Conservation (phyloP, 2,797 vertebrate genomes). For the Sternarchorhynchus goeldii region DNA sequence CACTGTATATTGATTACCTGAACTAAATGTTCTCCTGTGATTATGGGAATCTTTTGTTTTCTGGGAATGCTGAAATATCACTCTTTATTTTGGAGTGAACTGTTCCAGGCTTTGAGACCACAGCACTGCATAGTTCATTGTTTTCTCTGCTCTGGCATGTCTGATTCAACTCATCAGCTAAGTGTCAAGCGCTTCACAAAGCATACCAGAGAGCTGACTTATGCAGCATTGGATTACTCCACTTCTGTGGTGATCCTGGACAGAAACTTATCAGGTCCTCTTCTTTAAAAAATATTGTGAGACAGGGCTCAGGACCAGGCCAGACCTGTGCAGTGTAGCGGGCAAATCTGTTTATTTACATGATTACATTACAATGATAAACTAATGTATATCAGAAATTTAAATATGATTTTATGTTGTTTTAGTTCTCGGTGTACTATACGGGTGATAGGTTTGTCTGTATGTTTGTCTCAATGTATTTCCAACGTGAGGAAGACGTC, state of each 20-base stretch:
- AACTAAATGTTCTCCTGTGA: neutral
- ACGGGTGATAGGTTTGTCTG: neutral
- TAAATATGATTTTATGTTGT: neutral
- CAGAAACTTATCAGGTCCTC: neutral
- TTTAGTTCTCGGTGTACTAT: neutral
- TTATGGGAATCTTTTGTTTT: neutral
- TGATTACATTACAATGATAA: neutral
- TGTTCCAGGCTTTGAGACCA: neutral
- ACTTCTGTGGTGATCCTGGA: constrained; percentile 1
- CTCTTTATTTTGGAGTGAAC: neutral
- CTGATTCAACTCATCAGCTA: constrained; percentile 24
- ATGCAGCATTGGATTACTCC: constrained; percentile 13
- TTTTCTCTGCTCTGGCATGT: neutral
- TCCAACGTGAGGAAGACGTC: neutral
- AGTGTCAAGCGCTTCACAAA: constrained; percentile 10
- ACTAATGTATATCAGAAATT: neutral
- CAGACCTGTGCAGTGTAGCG: neutral
- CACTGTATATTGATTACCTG: too few relatives aligned
- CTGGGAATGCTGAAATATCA: neutral
- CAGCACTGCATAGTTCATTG: neutral
- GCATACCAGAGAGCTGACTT: neutral
- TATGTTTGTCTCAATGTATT: neutral
- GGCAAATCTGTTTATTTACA: neutral
- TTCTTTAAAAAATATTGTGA: neutral
- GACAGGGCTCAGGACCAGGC: neutral